Evolutionary conservation across 1,140 invertebrate genomes (phyloP).

Genomic region (Eubasilissa regina): DNA sequence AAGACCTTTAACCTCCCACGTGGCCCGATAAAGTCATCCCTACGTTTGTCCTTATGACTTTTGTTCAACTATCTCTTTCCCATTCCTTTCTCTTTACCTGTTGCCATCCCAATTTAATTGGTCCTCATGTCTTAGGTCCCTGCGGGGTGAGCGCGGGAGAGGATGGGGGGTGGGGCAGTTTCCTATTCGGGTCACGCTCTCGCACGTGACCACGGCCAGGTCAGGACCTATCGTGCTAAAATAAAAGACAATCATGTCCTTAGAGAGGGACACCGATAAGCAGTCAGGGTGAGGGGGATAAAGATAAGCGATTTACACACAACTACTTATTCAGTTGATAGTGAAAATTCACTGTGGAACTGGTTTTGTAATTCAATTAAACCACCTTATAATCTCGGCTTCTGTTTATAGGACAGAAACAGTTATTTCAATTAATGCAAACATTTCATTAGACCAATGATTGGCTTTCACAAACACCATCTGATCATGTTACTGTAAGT

Average conservation of each 20-base stretch:
- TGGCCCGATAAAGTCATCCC: too few relatives aligned
- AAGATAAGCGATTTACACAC: not conserved
- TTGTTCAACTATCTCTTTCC: not conserved
- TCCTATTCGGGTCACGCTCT: slow-evolving; percentile 7
- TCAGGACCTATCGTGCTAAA: slow-evolving; percentile 7
- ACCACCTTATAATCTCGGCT: too few relatives aligned
- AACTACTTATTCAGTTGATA: too few relatives aligned
- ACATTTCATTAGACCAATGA: too few relatives aligned
- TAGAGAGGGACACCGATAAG: slow-evolving; percentile 10
- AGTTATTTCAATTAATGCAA: too few relatives aligned
- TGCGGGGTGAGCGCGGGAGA: not conserved
- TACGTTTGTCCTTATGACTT: not conserved
- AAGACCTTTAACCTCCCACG: too few relatives aligned
- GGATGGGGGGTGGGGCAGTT: not conserved
- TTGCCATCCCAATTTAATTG: slow-evolving; percentile 25
- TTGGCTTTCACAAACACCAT: too few relatives aligned
- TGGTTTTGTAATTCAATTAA: too few relatives aligned
- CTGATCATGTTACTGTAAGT: too few relatives aligned
- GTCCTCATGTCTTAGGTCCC: slow-evolving; percentile 7
- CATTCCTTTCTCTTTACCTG: not conserved
- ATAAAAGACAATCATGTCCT: slow-evolving; percentile 1
- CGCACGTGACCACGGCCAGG: not conserved
- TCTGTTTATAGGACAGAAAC: too few relatives aligned
- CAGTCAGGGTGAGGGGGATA: not conserved
- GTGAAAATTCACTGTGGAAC: too few relatives aligned